A percentile compares a stretch with the other conserved stretches of the same genome.
Conservation (phyloP, 37 sponge, comb jelly and placozoan species). For the Halichondria panicea region DNA sequence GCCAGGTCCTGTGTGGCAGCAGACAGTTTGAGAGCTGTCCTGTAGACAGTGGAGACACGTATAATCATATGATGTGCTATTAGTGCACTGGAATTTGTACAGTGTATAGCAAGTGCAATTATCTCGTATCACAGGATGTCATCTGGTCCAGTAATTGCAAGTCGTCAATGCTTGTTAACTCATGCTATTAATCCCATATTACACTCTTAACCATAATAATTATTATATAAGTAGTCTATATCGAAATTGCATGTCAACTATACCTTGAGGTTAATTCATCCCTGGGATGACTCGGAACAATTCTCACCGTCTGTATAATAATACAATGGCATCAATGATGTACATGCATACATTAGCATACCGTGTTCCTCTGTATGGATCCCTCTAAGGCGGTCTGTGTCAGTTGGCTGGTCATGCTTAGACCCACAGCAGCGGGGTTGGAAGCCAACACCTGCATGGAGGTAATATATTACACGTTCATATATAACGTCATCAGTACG, state of each 20-base stretch:
- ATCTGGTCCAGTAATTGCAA: too few species aligned
- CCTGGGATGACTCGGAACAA: too few species aligned
- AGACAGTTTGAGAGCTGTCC: slow-evolving; percentile 27
- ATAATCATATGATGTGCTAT: background rate
- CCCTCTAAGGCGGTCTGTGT: slow-evolving; percentile 35
- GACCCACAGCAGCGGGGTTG: background rate
- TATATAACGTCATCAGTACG: background rate
- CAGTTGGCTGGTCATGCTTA: background rate
- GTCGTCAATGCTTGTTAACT: too few species aligned
- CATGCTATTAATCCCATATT: too few species aligned
- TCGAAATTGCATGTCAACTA: too few species aligned
- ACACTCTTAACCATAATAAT: too few species aligned
- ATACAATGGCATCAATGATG: background rate
- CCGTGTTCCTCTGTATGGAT: slow-evolving; percentile 21
- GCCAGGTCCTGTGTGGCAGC: slow-evolving; percentile 16
- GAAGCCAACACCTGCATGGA: slow-evolving; percentile 14
- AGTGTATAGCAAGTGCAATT: background rate
- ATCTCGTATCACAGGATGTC: background rate
- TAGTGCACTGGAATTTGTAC: background rate
- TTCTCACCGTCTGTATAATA: too few species aligned
- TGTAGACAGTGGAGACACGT: background rate
- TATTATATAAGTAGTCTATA: too few species aligned
- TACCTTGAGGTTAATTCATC: too few species aligned
- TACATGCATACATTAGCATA: background rate
- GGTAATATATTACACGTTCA: background rate